Conservation (phyloP, 2,888 invertebrate genomes). For the Latrodectus hesperus region DNA sequence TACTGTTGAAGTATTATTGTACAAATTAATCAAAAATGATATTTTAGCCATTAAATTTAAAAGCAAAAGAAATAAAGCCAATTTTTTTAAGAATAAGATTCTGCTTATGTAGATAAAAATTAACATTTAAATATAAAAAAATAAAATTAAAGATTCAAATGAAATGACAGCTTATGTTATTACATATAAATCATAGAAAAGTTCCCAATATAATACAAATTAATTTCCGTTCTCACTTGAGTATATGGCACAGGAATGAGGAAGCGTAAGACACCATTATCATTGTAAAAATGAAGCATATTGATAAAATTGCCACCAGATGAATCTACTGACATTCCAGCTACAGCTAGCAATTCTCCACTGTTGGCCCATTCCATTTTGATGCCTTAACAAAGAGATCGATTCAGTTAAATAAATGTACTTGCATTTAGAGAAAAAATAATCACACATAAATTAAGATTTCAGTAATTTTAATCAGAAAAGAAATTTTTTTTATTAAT, state of each 20-base stretch:
- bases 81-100: too few species aligned
- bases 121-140: background rate
- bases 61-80: too few species aligned
- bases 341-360: slow-evolving; percentile 91
- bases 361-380: slow-evolving; percentile 98
- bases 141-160: background rate
- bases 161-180: background rate
- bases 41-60: too few species aligned
- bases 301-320: slow-evolving; percentile 63
- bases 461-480: too few species aligned
- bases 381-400: slow-evolving; percentile 71
- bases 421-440: too few species aligned
- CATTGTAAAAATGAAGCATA: slow-evolving; percentile 89
- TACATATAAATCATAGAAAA: background rate
- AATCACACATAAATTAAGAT: too few species aligned
- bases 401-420: background rate
- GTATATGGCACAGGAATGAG: slow-evolving; percentile 85
- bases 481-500: background rate
- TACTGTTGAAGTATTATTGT: too few species aligned
- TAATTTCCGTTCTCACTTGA: slow-evolving; percentile 75
- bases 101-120: background rate
- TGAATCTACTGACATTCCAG: slow-evolving; percentile 79
- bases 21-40: too few species aligned
- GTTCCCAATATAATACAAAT: background rate
- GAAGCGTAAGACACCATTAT: slow-evolving; percentile 87